Conservation (phyloP, 2,113 vertebrate genomes). For the Takifugu bimaculatus region DNA sequence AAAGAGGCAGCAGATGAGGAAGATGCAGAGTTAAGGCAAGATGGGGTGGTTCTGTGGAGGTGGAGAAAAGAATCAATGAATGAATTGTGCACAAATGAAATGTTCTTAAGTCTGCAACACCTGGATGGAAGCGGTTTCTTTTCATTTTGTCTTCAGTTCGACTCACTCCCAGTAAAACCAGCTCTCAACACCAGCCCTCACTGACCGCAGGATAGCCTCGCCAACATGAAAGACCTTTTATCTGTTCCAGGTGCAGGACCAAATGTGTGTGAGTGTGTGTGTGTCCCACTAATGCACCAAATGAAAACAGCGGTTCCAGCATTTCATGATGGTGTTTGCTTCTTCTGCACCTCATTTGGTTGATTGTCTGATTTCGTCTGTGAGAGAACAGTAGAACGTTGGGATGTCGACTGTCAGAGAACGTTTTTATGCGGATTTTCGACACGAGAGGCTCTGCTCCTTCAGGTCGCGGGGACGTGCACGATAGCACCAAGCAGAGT, state of each 20-base stretch:
- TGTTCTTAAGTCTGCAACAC: conserved; percentile 55
- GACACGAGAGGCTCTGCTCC: no score
- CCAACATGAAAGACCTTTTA: conserved; percentile 78
- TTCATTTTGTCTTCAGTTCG: conserved; percentile 63
- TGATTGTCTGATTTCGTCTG: conserved; percentile 13
- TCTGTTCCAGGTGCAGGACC: conserved; percentile 77
- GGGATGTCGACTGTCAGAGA: background rate
- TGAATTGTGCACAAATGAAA: conserved; percentile 61
- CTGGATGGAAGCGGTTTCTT: conserved; percentile 68
- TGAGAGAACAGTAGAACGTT: conserved; percentile 2
- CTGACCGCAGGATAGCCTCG: conserved; percentile 74
- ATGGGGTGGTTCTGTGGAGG: conserved; percentile 19
- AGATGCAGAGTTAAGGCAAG: background rate
- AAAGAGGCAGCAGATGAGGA: conserved; percentile 26
- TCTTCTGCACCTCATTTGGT: background rate
- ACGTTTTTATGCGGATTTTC: conserved; percentile 3
- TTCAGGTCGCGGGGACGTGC: conserved; percentile 11
- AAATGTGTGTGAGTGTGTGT: conserved; percentile 44
- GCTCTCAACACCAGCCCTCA: conserved; percentile 67
- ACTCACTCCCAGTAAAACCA: conserved; percentile 70
- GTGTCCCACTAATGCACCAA: conserved; percentile 43
- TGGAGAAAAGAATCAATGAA: conserved; percentile 39
- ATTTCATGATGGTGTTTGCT: background rate
- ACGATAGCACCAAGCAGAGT: conserved; percentile 16
- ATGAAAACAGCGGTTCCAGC: conserved; percentile 33